phyloP scores from a whole-genome alignment of 1,140 invertebrate species.

The Thrips palmi region DNA sequence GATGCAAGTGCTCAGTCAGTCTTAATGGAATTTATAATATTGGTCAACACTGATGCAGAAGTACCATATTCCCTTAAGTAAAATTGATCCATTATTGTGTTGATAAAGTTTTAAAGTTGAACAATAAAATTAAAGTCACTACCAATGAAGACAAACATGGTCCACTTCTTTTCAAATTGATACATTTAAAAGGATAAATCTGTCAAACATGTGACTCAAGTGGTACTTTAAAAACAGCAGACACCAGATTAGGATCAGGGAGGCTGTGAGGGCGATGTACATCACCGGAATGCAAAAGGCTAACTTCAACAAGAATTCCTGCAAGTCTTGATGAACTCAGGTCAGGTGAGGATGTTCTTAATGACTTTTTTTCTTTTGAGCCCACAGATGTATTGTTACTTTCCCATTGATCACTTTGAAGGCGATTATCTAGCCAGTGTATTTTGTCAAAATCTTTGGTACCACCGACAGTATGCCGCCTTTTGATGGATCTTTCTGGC shows the following conservation, averaged over 20 bases:
- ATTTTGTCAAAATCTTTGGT: slow-evolving; percentile 65
- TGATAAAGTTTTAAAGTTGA: too few species aligned
- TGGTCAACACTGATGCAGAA: too few species aligned
- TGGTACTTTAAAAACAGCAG: slow-evolving; percentile 33
- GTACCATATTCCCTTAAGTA: too few species aligned
- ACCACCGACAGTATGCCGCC: slow-evolving; percentile 80
- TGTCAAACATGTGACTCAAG: slow-evolving; percentile 35
- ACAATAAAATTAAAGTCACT: too few species aligned
- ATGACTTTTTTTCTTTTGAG: slow-evolving; percentile 27
- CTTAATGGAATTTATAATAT: too few species aligned
- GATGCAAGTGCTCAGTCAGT: too few species aligned
- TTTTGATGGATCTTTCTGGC: slow-evolving; percentile 58
- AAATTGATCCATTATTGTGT: too few species aligned
- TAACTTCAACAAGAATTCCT: slow-evolving; percentile 32
- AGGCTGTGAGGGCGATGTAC: slow-evolving; percentile 34
- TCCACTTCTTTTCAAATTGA: slow-evolving; percentile 5
- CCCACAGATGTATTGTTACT: slow-evolving; percentile 26
- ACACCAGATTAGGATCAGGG: slow-evolving; percentile 27
- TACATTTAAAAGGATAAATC: background rate
- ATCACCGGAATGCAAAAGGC: slow-evolving; percentile 29
- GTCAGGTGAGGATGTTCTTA: slow-evolving; percentile 41
- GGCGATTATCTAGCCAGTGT: slow-evolving; percentile 33
- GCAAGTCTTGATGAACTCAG: slow-evolving; percentile 28
- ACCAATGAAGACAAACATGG: background rate
- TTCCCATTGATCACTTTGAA: slow-evolving; percentile 30